Conservation (phyloP, 2,888 invertebrate species). For the Crioceris asparagi region DNA sequence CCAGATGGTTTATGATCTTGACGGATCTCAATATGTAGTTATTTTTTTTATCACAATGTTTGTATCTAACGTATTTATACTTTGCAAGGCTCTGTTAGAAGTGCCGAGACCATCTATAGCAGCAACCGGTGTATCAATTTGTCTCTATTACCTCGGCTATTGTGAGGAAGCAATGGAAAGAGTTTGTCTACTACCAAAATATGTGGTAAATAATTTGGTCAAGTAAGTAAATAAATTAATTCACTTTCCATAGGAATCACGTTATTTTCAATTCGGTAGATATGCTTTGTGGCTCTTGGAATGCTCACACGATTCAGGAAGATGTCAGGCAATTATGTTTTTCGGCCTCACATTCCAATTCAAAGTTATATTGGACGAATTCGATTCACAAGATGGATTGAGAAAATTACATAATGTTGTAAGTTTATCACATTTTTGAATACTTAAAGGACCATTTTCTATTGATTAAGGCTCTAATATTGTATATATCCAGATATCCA, state of each 20-base stretch:
- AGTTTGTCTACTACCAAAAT: constrained; percentile 76
- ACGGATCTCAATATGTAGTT: no score
- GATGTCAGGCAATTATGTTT: constrained; percentile 97
- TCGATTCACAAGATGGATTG: constrained; percentile 87
- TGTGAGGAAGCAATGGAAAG: constrained; percentile 97
- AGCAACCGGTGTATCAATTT: constrained; percentile 92
- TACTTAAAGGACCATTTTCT: no score
- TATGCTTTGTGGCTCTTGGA: constrained; percentile 93
- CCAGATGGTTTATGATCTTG: no score
- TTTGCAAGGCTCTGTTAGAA: constrained; percentile 57
- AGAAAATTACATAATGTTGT: constrained; percentile 90
- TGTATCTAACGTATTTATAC: background rate
- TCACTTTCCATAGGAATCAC: background rate
- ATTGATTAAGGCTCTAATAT: no score
- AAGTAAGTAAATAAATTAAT: constrained; percentile 39
- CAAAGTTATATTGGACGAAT: constrained; percentile 84
- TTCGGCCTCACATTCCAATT: constrained; percentile 92
- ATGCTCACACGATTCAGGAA: constrained; percentile 87
- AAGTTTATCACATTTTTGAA: constrained; percentile 23
- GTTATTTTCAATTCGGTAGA: constrained; percentile 34
- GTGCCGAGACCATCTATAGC: constrained; percentile 91
- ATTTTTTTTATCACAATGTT: background rate
- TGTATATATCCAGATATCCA: constrained; percentile 52
- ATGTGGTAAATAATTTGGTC: constrained; percentile 66
- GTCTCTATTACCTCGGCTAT: constrained; percentile 92